phyloP scores from a whole-genome alignment of 2,113 vertebrate genomes.

The Asarcornis scutulata region DNA sequence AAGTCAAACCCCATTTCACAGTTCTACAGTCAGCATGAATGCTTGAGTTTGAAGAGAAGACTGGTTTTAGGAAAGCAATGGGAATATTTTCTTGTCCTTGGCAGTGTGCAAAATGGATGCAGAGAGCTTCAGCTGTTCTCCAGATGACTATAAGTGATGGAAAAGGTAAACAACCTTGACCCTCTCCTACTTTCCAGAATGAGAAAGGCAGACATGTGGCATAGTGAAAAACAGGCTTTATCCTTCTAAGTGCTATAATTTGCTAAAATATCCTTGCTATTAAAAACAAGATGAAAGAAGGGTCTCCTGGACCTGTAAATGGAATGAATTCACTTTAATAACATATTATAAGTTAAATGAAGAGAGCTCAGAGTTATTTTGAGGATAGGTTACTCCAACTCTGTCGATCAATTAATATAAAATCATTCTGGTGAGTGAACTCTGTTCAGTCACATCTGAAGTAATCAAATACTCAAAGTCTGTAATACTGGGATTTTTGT shows the following conservation, averaged over 20 bases:
- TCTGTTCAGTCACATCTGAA: neutral
- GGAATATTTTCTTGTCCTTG: neutral
- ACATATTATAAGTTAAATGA: neutral
- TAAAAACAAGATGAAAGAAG: neutral
- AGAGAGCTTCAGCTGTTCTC: neutral
- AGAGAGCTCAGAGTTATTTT: neutral
- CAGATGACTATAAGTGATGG: neutral
- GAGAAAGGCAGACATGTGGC: fast-evolving
- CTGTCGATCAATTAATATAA: neutral
- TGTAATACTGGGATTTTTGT: neutral
- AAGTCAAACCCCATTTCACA: neutral
- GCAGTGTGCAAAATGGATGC: neutral
- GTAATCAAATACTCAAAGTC: neutral
- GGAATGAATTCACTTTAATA: neutral
- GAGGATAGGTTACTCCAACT: neutral
- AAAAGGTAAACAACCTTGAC: neutral
- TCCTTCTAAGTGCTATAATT: neutral
- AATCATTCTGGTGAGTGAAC: neutral
- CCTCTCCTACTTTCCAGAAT: neutral
- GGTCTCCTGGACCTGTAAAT: neutral
- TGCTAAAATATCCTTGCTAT: neutral
- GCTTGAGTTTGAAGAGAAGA: neutral
- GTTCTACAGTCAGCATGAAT: neutral
- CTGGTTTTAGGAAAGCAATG: neutral
- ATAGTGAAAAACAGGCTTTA: neutral